Base-by-base conservation (phyloP, 2,113 vertebrate species). In the Merops nubicus region DNA sequence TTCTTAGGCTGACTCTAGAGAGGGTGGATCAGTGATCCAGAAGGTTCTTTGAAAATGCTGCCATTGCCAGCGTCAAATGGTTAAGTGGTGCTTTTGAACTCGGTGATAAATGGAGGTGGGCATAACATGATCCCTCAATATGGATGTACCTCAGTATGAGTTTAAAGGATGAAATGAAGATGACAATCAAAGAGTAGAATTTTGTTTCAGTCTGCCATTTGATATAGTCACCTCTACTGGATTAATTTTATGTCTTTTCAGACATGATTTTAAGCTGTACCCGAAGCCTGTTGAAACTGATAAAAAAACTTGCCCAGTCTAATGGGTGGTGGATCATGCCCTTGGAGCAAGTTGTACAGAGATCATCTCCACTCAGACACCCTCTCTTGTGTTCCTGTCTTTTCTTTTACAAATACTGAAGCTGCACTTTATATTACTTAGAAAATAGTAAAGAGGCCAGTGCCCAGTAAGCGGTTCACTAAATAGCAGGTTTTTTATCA, bases 271-370 rank as follows among this genome's bases (percentile, higher is more conserved):
- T 85, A 23, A 69, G 29, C 47, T 89, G 28, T 47, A 36, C 14
- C 18, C 28, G 29, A 70, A 78, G 8, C 43, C 38, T 56, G 25
- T 42, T 82, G 77, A 82, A 88, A 72, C 33, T 36, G 12, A 1
- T 42, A n/a, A 65, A 23, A 76, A 56, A 88, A 53, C 19, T 79
- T 85, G 19, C 19, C 33, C 15, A 1, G 1, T 60, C 25, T 68
- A 29, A 57, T 45, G 11, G 8, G 5, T 57, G 0, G 0, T 70
- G 38, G 25, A 51, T 78, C 47, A 78, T 12, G 65, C 0, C 0
- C 26, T 67, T 59, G 73, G 10, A 48, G 29, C 9, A 78, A 50
- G 38, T 31, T 2, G 2, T 59, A 43, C 23, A 70, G 38, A 54
- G 33, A 54, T 4, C 26, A 36, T 23, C 72, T 86, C 38, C 0